Conservation (phyloP, 2,797 vertebrate species). For the Etheostoma perlongum region DNA sequence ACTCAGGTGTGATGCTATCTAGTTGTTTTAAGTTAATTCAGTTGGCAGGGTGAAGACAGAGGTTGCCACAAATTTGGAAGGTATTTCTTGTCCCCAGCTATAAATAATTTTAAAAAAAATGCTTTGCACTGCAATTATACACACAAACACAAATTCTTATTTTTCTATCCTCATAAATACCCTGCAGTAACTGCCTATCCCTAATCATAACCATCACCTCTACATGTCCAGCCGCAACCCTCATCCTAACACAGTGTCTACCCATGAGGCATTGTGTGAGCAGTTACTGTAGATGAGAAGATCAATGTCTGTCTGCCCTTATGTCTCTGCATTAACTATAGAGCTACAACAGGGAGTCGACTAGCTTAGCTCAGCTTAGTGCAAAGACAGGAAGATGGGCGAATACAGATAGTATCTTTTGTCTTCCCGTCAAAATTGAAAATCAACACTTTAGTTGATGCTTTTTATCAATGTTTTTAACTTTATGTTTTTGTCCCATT, state of each 20-base stretch:
- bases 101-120: slow-evolving; percentile 29
- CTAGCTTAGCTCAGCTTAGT: not conserved
- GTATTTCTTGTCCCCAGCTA: not conserved
- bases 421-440: no score
- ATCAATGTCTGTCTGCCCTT: not conserved
- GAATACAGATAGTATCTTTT: not conserved
- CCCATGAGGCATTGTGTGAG: not conserved
- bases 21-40: slow-evolving; percentile 30
- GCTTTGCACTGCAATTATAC: slow-evolving; percentile 16
- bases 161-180: not conserved
- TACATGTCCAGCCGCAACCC: not conserved
- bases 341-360: not conserved
- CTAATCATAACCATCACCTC: not conserved
- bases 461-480: no score
- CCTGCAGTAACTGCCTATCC: not conserved
- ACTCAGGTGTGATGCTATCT: slow-evolving; percentile 44
- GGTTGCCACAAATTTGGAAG: slow-evolving; percentile 16
- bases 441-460: no score
- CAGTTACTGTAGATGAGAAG: not conserved
- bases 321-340: not conserved
- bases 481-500: no score
- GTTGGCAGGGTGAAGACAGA: slow-evolving; percentile 34
- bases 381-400: not conserved
- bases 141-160: not conserved
- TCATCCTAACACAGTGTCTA: no score